Evolutionary conservation across 1,140 invertebrate species (phyloP), one percentile per base, ranked within the genome.

Genomic region (Drusus annulatus): DNA sequence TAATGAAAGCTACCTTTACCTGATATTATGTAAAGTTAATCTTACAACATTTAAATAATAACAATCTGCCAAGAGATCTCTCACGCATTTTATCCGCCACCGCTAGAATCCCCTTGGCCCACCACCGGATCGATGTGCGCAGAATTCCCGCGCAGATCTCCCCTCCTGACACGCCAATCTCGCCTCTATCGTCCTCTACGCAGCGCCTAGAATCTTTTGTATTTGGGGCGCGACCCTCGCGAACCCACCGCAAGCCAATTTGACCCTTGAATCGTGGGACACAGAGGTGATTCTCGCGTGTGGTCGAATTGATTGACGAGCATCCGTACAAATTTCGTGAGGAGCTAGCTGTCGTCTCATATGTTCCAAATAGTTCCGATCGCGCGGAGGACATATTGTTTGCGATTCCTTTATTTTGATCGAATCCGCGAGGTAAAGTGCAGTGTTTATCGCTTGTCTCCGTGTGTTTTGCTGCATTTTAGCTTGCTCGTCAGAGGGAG

Each of bases 311-410:
- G 69, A 74, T 54, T 54, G 16, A 74, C 51, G 69, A 25, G 69
- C 69, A 74, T 74, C 69, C 69, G 69, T 74, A 74, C 50, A 74
- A 74, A 74, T 74, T 74, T 54, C 13, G 45, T 54, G 54, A 25
- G 50, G 50, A 56, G 54, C 13, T 50, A 69, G 65, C 65, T 15
- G 1, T 16, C 50, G 21, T 56, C 7, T 74, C 51, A 16, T 74
- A 56, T 54, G 69, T 74, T 74, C 54, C 23, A 45, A 45, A 25
- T 23, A n/a, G 31, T 25, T 25, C 69, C 51, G 15, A 21, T 23
- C 50, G 69, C 69, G 69, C 21, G 69, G 19, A n/a, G 69, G 69
- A 56, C 65, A 45, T 45, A 25, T 54, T 28, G 17, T 56, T 74
- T 16, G 69, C 52, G 21, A n/a, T 74, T 28, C 51, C 51, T 54